phyloP scores from a whole-genome alignment of 1,140 invertebrate genomes.

The Zophobas atratus region DNA sequence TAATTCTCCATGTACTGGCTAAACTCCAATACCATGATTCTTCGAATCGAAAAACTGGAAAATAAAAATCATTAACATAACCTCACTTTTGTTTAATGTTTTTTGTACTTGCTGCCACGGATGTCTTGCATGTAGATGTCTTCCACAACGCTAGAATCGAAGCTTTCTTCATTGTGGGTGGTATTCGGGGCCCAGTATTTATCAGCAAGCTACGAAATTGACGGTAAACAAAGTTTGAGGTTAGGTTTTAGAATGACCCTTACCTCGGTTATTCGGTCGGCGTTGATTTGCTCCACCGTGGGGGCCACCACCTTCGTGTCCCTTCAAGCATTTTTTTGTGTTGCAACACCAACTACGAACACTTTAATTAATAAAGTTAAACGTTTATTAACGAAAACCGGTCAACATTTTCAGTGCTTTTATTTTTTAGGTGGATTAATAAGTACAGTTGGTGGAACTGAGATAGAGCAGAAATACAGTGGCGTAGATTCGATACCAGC shows the following conservation, averaged over 20 bases:
- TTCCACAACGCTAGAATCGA: constrained; percentile 82
- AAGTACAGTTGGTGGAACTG: no score
- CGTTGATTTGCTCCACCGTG: constrained; percentile 85
- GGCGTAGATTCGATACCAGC: neutral
- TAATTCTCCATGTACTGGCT: constrained; percentile 98
- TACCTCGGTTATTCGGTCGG: constrained; percentile 82
- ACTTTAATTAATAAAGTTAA: neutral
- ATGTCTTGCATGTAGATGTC: constrained; percentile 89
- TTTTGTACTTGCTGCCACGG: constrained; percentile 76
- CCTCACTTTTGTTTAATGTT: constrained; percentile 17
- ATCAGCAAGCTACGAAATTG: constrained; percentile 80
- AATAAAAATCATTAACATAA: constrained; percentile 31
- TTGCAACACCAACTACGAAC: neutral
- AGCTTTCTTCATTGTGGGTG: constrained; percentile 77
- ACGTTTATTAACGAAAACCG: no score
- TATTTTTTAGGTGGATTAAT: no score
- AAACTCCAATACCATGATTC: constrained; percentile 97
- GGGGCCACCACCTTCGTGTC: constrained; percentile 67
- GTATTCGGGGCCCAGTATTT: constrained; percentile 92
- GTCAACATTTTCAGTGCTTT: no score
- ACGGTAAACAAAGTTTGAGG: constrained; percentile 45
- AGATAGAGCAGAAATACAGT: neutral
- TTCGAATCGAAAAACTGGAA: constrained; percentile 84
- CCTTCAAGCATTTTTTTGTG: constrained; percentile 20
- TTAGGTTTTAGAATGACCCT: constrained; percentile 40